Conservation (phyloP, 2,888 invertebrate genomes). For the Euspilapteryx auroguttella region DNA sequence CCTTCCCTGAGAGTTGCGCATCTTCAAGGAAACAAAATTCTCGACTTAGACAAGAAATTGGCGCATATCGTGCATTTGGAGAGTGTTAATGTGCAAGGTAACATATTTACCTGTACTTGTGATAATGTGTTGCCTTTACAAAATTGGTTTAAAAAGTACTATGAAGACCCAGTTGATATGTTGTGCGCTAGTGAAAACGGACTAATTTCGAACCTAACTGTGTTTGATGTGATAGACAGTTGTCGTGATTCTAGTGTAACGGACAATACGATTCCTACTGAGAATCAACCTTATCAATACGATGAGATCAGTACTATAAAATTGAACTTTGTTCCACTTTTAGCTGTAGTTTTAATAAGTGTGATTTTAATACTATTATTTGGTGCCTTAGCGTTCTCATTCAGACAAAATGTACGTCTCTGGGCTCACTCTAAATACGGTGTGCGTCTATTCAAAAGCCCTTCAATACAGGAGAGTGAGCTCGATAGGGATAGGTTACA, state of each 20-base stretch:
- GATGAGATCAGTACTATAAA: slow-evolving; percentile 69
- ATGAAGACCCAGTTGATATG: slow-evolving; percentile 66
- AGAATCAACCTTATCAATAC: slow-evolving; percentile 63
- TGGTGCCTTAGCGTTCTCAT: slow-evolving; percentile 73
- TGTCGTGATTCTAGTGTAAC: slow-evolving; percentile 45
- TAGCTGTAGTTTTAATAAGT: slow-evolving; percentile 73
- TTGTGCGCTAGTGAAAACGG: slow-evolving; percentile 62
- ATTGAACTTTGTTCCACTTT: slow-evolving; percentile 70
- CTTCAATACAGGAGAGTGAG: slow-evolving; percentile 57
- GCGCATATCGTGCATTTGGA: slow-evolving; percentile 63
- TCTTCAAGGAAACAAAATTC: slow-evolving; percentile 75
- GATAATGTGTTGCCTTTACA: slow-evolving; percentile 66
- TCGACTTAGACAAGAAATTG: slow-evolving; percentile 69
- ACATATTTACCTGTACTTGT: slow-evolving; percentile 80
- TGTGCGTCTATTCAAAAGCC: slow-evolving; percentile 71
- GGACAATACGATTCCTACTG: slow-evolving; percentile 59
- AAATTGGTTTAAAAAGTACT: slow-evolving; percentile 68
- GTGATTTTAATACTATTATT: slow-evolving; percentile 72
- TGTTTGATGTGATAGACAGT: slow-evolving; percentile 47
- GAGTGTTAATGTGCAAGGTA: slow-evolving; percentile 70
- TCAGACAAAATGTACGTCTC: slow-evolving; percentile 76
- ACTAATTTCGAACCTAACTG: slow-evolving; percentile 35
- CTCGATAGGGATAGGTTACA: slow-evolving; percentile 71
- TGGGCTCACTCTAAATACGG: slow-evolving; percentile 84
- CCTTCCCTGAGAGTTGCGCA: slow-evolving; percentile 70